phyloP scores from a whole-genome alignment of 2,113 vertebrate species.

The Cavia porcellus region DNA sequence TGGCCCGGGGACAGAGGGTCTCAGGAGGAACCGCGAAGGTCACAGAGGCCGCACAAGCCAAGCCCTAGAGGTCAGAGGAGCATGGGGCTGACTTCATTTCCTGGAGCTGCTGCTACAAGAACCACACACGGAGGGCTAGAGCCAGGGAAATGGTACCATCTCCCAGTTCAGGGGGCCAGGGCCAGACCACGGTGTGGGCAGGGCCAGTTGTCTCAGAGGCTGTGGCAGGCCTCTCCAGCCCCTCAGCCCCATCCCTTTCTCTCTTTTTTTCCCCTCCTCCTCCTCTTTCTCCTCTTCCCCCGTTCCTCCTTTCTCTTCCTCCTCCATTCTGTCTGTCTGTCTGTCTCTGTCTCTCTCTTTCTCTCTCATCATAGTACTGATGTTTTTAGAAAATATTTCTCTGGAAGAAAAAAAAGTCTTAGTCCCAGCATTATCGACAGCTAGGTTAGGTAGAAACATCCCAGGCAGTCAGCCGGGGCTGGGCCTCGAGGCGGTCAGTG shows the following conservation, averaged over 20 bases:
- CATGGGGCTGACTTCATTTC: neutral
- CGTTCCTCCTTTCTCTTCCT: neutral
- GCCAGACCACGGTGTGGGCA: neutral
- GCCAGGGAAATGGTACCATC: neutral
- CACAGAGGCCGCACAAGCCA: neutral
- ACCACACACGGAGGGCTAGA: neutral
- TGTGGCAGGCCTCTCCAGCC: neutral
- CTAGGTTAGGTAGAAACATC: neutral
- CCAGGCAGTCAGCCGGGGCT: neutral
- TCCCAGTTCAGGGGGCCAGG: neutral
- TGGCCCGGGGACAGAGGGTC: neutral
- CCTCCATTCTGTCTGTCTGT: too few species aligned
- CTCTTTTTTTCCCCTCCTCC: too few species aligned
- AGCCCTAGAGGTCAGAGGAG: neutral
- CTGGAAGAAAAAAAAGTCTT: neutral
- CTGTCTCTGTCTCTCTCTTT: too few species aligned
- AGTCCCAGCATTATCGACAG: neutral
- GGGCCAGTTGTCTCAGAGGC: neutral
- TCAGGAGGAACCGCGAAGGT: neutral
- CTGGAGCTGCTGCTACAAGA: neutral
- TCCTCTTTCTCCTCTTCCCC: neutral
- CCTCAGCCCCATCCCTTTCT: neutral
- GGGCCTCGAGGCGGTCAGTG: neutral
- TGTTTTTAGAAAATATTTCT: neutral
- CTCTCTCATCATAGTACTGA: neutral